Conservation (phyloP, 2,797 vertebrate genomes). For the Phataginus tetradactyla region DNA sequence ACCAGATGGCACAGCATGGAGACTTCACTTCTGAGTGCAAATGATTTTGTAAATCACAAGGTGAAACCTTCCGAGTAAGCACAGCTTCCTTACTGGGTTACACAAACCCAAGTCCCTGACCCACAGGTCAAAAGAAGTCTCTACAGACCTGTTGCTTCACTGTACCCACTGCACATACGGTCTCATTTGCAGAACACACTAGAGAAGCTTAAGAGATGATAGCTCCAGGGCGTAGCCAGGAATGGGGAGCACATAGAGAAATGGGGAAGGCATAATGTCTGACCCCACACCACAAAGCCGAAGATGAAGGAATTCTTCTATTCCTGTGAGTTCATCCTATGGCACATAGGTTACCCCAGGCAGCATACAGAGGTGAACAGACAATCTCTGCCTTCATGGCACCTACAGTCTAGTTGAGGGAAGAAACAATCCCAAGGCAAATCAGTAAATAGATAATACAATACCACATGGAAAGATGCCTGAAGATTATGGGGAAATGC, state of each 20-base stretch:
- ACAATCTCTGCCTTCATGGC: neutral
- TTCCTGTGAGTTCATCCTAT: neutral
- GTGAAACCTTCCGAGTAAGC: constrained; percentile 21
- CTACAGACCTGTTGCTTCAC: neutral
- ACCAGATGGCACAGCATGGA: constrained; percentile 37
- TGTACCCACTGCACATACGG: too few species aligned
- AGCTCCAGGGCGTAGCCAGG: neutral
- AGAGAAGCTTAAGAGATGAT: neutral
- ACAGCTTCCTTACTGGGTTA: constrained; percentile 27
- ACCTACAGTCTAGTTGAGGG: neutral
- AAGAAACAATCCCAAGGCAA: neutral
- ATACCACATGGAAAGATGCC: neutral
- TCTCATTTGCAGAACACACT: neutral
- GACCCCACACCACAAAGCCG: neutral
- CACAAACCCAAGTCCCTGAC: neutral
- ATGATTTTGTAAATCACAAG: constrained; percentile 50
- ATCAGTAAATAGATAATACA: neutral
- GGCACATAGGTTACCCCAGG: neutral
- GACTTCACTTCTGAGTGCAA: constrained; percentile 18
- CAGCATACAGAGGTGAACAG: neutral
- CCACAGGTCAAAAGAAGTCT: neutral
- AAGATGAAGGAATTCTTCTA: neutral
- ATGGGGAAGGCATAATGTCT: neutral
- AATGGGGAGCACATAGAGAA: neutral
- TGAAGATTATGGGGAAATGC: neutral